Conservation (phyloP, 2,888 invertebrate species). For the Heteromurus nitidus region DNA sequence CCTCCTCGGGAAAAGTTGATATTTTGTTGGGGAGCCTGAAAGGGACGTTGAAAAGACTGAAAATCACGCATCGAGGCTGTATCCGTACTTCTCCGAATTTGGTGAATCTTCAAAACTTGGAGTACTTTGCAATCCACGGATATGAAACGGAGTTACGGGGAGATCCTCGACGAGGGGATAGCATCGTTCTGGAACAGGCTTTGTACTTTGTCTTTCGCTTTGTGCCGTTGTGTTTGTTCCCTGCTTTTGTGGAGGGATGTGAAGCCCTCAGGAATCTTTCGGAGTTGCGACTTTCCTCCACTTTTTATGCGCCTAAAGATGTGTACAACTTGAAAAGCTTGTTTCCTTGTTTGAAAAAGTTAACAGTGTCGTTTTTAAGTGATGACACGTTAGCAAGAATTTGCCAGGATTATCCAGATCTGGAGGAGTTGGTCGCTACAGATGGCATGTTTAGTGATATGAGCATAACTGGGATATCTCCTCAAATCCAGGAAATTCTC, state of each 20-base stretch:
- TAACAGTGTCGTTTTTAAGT: constrained; percentile 51
- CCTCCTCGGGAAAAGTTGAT: constrained; percentile 34
- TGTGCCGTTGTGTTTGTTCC: constrained; percentile 45
- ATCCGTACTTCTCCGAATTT: constrained; percentile 40
- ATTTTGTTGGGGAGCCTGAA: constrained; percentile 24
- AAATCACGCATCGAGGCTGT: constrained; percentile 50
- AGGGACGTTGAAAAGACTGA: constrained; percentile 37
- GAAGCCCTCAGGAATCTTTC: constrained; percentile 21
- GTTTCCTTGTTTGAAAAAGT: constrained; percentile 53
- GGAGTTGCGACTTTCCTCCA: constrained; percentile 36
- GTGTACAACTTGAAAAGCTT: constrained; percentile 41
- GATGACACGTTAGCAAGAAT: constrained; percentile 56
- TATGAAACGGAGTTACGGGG: constrained; percentile 41
- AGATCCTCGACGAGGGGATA: constrained; percentile 15
- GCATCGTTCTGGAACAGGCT: constrained; percentile 42
- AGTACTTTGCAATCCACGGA: constrained; percentile 50
- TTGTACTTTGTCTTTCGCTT: constrained; percentile 46
- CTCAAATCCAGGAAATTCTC: constrained; percentile 40
- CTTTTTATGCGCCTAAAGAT: constrained; percentile 45
- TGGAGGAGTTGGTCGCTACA: constrained; percentile 45
- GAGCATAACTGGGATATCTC: constrained; percentile 49
- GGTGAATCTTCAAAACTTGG: constrained; percentile 34
- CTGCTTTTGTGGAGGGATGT: constrained; percentile 29
- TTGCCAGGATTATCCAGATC: constrained; percentile 46
- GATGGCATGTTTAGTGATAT: constrained; percentile 56